Base-by-base conservation (phyloP, 2,888 invertebrate species). In the Lasioglossum calceatum region DNA sequence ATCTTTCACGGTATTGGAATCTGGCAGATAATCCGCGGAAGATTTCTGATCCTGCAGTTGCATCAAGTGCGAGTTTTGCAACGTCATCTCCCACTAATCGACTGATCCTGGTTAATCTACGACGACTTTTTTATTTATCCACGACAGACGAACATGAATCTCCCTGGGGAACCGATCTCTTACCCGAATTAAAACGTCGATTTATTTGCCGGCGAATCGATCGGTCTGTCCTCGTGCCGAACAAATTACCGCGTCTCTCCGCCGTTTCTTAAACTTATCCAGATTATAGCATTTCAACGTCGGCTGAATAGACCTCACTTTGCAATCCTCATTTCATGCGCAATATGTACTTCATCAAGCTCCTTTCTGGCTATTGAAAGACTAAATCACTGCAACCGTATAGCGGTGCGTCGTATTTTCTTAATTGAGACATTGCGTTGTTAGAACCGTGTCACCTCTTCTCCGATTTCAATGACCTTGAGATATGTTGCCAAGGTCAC, bases 71-170 rank as follows among this genome's bases (percentile, higher is more conserved):
- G 19, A 36, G 67, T 67, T 67, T 36, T 67, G 67, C 67, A 67
- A 67, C 67, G 67, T 67, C 67, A 67, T 67, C 67, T 8, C 16
- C 19, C 67, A 23, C 36, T 67, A 67, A 67, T 23, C 67, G 67
- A 67, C 67, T 23, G 67, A 67, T 67, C 36, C 67, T 32, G 67
- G 36, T 67, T 67, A 67, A 67, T 67, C 67, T 19, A 27, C 27
- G 27, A 0, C 4, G 67, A 67, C 36, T 39, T 39, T 39, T 67
- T 67, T 47, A 47, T 47, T 47, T 47, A 47, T 47, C 14, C 47
- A 14, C 47, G 47, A 47, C 16, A 47, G 16, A 16, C 16, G 47
- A 47, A 47, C 16, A 47, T 4, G 47, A 67, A 67, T 67, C 36
- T 67, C 36, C 36, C 67, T 8, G 67, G 23, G 3, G 67, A 67